Conservation (phyloP, 2,888 invertebrate species). For the Tetrapedia diversipes region DNA sequence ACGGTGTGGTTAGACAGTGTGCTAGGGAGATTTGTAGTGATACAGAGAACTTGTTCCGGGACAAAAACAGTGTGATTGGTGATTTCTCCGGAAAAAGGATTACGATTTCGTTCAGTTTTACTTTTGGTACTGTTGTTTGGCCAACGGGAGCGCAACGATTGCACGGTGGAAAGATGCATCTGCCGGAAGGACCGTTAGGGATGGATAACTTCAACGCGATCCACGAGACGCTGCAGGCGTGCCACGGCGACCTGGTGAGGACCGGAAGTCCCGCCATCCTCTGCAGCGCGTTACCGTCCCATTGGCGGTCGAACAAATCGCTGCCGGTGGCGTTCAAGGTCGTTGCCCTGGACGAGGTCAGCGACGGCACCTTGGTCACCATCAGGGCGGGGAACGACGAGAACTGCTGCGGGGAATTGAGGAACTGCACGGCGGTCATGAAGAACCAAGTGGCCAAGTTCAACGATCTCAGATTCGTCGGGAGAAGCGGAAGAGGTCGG, state of each 20-base stretch:
- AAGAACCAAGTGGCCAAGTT: conserved; percentile 99
- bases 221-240: conserved; percentile 92
- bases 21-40: background rate
- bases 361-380: conserved; percentile 96
- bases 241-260: conserved; percentile 95
- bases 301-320: conserved; percentile 99
- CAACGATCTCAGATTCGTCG: conserved; percentile 98
- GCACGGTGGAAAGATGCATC: conserved; percentile 85
- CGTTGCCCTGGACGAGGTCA: conserved; percentile 95
- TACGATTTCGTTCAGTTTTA: no score
- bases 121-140: background rate
- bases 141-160: background rate
- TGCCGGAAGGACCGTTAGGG: conserved; percentile 87
- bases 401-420: conserved; percentile 96
- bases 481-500: conserved; percentile 96
- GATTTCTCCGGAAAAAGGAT: no score
- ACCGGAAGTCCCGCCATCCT: conserved; percentile 98
- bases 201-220: conserved; percentile 90
- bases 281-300: conserved; percentile 96
- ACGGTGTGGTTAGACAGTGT: background rate
- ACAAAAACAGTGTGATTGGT: no score
- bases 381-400: conserved; percentile 99
- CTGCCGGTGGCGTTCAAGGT: conserved; percentile 98
- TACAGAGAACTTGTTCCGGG: no score
- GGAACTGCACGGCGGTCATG: conserved; percentile 97